Conservation (phyloP, 2,888 invertebrate genomes). For the Spialia ferax region DNA sequence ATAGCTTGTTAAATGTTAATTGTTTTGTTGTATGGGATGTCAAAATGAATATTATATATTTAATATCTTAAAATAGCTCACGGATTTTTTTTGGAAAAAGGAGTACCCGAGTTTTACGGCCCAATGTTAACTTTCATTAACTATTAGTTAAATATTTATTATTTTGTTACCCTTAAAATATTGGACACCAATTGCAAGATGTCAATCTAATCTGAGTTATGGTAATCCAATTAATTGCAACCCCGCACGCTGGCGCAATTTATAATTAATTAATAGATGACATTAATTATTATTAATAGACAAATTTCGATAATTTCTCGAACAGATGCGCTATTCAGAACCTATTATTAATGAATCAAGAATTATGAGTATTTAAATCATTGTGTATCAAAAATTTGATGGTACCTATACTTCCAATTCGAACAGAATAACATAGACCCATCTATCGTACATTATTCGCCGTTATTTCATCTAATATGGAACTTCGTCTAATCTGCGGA, state of each 20-base stretch:
- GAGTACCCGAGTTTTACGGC: no score
- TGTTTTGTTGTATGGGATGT: no score
- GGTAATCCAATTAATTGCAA: constrained; percentile 18
- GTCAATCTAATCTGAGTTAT: constrained; percentile 29
- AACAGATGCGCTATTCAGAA: constrained; percentile 4
- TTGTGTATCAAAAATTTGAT: background rate
- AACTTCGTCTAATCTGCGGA: constrained; percentile 3
- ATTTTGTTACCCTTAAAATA: background rate
- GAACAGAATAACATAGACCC: no score
- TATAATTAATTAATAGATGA: constrained; percentile 22
- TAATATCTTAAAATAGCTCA: no score
- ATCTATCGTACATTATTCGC: no score
- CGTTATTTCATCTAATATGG: background rate
- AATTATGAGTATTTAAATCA: background rate
- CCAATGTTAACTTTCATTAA: no score
- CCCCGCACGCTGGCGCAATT: constrained; percentile 17
- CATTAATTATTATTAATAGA: constrained; percentile 17
- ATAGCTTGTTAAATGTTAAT: no score
- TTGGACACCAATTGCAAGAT: constrained; percentile 11
- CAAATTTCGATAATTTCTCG: constrained; percentile 16
- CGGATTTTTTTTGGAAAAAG: no score
- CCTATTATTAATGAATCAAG: constrained; percentile 10
- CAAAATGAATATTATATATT: no score
- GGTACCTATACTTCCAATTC: no score
- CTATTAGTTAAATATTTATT: background rate